These are phyloP conservation scores for Incurvaria masculella DNA, from an alignment of 2,888 invertebrate genomes.

Conservation along the genomic window DNA sequence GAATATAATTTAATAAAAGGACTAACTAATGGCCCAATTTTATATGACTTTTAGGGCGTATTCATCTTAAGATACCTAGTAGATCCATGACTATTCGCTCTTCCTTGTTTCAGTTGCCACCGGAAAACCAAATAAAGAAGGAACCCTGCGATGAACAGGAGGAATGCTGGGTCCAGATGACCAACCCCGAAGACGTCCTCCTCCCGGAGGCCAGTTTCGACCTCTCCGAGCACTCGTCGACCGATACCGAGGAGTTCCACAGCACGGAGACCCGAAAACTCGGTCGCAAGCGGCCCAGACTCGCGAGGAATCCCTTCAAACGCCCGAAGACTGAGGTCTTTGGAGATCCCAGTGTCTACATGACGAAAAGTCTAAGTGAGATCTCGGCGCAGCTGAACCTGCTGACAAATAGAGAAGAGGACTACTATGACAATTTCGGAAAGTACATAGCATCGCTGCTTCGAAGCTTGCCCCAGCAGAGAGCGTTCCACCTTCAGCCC, in stretches of 20 bases:
- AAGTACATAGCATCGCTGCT: constrained; percentile 27
- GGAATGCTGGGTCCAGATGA: neutral
- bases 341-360: neutral
- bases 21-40: no score
- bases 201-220: neutral
- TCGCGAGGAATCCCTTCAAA: neutral
- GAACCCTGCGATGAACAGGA: neutral
- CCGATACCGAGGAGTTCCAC: neutral
- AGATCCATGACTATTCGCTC: neutral
- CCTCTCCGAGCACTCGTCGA: neutral
- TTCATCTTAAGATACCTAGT: no score
- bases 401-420: constrained; percentile 14
- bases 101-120: neutral
- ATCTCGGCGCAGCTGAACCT: neutral
- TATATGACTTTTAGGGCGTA: no score
- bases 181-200: neutral
- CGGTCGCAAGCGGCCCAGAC: neutral
- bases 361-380: neutral
- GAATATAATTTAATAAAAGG: no score
- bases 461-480: constrained; percentile 21
- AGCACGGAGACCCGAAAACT: no score
- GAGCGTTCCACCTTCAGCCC: constrained; percentile 25
- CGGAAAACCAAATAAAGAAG: neutral
- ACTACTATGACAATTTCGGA: constrained; percentile 26
- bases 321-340: neutral